A percentile compares a stretch with the other conserved stretches of the same genome.
phyloP scores from a whole-genome alignment of 2,113 vertebrate genomes.

The Urocitellus parryii region DNA sequence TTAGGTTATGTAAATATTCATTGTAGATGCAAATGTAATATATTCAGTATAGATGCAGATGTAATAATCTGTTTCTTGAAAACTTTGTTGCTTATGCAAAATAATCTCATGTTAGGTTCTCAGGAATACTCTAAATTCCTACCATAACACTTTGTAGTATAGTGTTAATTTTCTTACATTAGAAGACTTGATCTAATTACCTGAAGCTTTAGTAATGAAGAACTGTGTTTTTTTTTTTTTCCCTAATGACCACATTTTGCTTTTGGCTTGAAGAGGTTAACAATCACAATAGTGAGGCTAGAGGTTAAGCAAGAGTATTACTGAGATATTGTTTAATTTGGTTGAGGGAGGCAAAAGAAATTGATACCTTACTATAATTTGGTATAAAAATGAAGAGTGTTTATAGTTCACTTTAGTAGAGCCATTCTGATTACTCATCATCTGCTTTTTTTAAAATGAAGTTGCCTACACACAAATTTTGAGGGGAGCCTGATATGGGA shows the following conservation, averaged over 20 bases:
- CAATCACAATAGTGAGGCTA: not conserved
- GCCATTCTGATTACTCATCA: not conserved
- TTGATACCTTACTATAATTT: not conserved
- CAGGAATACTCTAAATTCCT: not conserved
- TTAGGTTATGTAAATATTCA: not conserved
- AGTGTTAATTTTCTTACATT: not conserved
- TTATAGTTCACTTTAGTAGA: not conserved
- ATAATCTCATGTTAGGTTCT: not conserved
- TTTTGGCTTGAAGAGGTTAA: conserved; percentile 34
- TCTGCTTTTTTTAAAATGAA: not conserved
- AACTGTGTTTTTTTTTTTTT: not conserved
- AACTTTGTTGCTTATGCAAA: not conserved
- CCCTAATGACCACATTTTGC: not conserved
- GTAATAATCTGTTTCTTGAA: not conserved
- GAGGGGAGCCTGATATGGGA: not conserved
- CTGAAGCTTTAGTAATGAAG: conserved; percentile 30
- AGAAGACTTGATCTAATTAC: not conserved
- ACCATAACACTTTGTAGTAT: not conserved
- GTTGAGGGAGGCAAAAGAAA: not conserved
- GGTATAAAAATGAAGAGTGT: not conserved
- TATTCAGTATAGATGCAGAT: not conserved
- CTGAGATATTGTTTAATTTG: not conserved
- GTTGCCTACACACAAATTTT: not conserved
- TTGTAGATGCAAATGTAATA: not conserved
- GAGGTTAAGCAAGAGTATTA: not conserved